A percentile compares a stretch with the other conserved stretches of the same genome.
These are phyloP conservation scores for Bugula neritina DNA, from an alignment of 2,888 invertebrate genomes.

Conservation along the genomic window DNA sequence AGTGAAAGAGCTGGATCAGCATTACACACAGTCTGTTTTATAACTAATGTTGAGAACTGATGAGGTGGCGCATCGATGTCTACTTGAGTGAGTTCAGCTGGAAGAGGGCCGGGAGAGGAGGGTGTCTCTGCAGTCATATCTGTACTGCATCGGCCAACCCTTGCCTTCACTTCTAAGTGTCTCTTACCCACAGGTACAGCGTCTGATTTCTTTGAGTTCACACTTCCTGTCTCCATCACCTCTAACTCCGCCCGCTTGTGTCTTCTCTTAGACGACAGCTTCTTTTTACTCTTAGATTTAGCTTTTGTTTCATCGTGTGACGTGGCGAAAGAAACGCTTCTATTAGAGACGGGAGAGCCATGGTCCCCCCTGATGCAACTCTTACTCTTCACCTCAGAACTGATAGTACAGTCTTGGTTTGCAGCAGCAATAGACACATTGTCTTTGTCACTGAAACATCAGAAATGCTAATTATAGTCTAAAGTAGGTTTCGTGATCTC, in stretches of 20 bases:
- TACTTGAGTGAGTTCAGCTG: conserved; percentile 38
- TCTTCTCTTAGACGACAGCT: conserved; percentile 17
- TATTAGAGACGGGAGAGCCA: conserved; percentile 41
- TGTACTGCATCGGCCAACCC: neutral
- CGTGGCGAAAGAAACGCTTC: conserved; percentile 37
- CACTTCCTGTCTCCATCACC: neutral
- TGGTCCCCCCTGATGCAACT: conserved; percentile 32
- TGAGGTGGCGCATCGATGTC: conserved; percentile 37
- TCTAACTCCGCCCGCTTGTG: neutral
- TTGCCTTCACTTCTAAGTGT: neutral
- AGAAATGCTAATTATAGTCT: too few relatives aligned
- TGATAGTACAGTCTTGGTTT: conserved; percentile 30
- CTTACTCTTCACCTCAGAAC: neutral
- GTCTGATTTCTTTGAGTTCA: neutral
- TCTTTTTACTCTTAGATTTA: neutral
- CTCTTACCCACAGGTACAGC: neutral
- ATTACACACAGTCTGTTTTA: conserved; percentile 28
- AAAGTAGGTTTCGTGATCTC: too few relatives aligned
- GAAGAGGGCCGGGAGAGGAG: neutral
- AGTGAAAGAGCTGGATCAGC: conserved; percentile 24
- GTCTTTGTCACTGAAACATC: conserved; percentile 32
- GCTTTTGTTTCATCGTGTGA: conserved; percentile 31
- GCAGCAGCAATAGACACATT: neutral
- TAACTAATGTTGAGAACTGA: conserved; percentile 14
- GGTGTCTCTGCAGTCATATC: neutral